Percentiles rank a stretch among this genome's conserved stretches.
Evolutionary conservation across 2,888 invertebrate genomes (phyloP).

Genomic region (Trachelus tabidus): DNA sequence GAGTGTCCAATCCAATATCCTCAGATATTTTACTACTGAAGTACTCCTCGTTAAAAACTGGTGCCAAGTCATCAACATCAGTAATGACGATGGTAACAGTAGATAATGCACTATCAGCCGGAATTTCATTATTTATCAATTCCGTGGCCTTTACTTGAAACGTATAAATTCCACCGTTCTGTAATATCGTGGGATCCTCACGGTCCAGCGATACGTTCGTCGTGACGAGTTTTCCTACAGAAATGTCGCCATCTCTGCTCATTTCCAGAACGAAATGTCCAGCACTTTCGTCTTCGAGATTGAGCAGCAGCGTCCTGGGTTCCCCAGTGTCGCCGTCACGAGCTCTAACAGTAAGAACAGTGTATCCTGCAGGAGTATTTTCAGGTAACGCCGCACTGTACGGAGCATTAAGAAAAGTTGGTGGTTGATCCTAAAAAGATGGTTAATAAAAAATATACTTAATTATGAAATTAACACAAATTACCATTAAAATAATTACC

Average conservation of each 20-base stretch:
- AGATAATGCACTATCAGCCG: constrained; percentile 76
- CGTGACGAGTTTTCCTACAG: constrained; percentile 72
- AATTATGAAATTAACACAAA: constrained; percentile 2
- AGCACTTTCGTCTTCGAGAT: constrained; percentile 76
- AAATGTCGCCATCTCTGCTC: constrained; percentile 70
- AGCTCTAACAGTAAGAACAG: constrained; percentile 79
- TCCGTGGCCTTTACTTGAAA: constrained; percentile 81
- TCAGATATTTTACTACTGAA: constrained; percentile 81
- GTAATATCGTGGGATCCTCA: constrained; percentile 78
- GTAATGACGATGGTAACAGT: constrained; percentile 82
- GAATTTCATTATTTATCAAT: constrained; percentile 77
- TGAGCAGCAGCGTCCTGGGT: constrained; percentile 74
- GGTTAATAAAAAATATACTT: background rate
- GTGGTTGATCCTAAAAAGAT: constrained; percentile 76
- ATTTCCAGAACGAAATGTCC: constrained; percentile 75
- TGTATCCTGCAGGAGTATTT: constrained; percentile 71
- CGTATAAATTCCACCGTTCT: constrained; percentile 82
- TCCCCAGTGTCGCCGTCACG: constrained; percentile 86
- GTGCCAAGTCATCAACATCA: constrained; percentile 82
- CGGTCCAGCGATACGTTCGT: constrained; percentile 77
- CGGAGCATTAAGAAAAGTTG: constrained; percentile 83
- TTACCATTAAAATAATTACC: constrained; percentile 38
- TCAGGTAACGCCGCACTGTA: constrained; percentile 83
- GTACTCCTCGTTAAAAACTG: constrained; percentile 75
- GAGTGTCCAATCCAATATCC: constrained; percentile 78